Conservation (phyloP, 2,888 invertebrate species). For the Campoplex nolae region DNA sequence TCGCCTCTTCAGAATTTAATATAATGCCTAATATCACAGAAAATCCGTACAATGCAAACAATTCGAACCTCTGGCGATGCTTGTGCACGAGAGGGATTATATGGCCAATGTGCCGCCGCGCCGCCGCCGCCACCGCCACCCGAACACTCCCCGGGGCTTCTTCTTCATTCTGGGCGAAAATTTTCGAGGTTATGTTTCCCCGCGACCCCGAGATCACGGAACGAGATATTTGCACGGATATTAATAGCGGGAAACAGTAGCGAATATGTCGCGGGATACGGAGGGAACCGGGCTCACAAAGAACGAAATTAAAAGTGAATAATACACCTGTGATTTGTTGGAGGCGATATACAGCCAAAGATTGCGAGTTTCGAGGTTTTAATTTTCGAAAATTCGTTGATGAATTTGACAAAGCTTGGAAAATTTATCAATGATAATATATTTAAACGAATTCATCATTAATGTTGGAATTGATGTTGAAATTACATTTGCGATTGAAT, state of each 20-base stretch:
- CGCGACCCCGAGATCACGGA: conserved; percentile 6
- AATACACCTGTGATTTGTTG: neutral
- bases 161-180: conserved; percentile 32
- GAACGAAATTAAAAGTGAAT: neutral
- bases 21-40: conserved; percentile 81
- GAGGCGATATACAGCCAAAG: neutral
- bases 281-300: neutral
- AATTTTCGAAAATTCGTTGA: neutral
- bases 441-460: neutral
- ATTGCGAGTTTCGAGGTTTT: neutral
- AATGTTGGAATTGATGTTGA: neutral
- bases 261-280: neutral
- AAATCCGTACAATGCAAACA: conserved; percentile 80
- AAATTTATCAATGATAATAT: no score
- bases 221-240: conserved; percentile 27
- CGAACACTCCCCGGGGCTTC: neutral
- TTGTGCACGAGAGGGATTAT: conserved; percentile 33
- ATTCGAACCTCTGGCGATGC: conserved; percentile 74
- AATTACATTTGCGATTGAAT: neutral
- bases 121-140: neutral
- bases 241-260: conserved; percentile 15
- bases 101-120: conserved; percentile 21
- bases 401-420: no score
- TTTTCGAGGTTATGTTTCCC: conserved; percentile 42
- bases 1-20: conserved; percentile 80